Evolutionary conservation across 1,140 invertebrate genomes (phyloP), one percentile per base, ranked within the genome.

Genomic region (Aradophagus sp.): DNA sequence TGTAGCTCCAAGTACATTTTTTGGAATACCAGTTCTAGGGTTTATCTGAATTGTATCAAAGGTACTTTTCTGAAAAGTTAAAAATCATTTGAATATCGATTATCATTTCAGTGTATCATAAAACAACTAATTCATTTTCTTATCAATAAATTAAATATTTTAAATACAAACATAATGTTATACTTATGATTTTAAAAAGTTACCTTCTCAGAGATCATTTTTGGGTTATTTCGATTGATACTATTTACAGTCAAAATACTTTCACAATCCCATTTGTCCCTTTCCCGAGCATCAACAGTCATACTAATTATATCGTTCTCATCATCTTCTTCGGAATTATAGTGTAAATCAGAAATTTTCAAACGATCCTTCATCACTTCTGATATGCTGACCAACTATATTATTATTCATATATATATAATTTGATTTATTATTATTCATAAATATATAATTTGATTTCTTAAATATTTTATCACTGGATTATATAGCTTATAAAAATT

Each of bases 201-300:
- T 59, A 10, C 29, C 27, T 20, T 71, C 48, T 36, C 32, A 36
- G 48, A 75, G 80, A 92, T 97, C 3, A 97, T 39, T 84, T 93
- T 95, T 0, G 96, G 96, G 86, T 94, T 93, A 84, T 97, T 97
- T 77, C 96, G 96, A 34, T 94, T 87, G 77, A 93, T 97, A 5
- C 94, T 97, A 81, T 96, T 95, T 1, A 93, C 95, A 13, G 92
- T 93, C 5, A 97, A 81, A 77, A 98, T 94, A 55, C 93, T 95
- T 86, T 98, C 93, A 83, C 96, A 98, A 86, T 99, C 97, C 94
- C 94, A 98, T 82, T 91, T 91, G 15, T 90, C 87, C 16, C 88
- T 88, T 67, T 89, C 87, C 27, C 77, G 72, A 11, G 89, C 85
- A 29, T 89, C 84, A 5, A 92, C 87, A 63, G 89, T 87, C 47